Percentiles rank a stretch among this genome's conserved stretches.
Evolutionary conservation across 1,140 invertebrate species (phyloP).

Genomic region (Hylaeus volcanicus): DNA sequence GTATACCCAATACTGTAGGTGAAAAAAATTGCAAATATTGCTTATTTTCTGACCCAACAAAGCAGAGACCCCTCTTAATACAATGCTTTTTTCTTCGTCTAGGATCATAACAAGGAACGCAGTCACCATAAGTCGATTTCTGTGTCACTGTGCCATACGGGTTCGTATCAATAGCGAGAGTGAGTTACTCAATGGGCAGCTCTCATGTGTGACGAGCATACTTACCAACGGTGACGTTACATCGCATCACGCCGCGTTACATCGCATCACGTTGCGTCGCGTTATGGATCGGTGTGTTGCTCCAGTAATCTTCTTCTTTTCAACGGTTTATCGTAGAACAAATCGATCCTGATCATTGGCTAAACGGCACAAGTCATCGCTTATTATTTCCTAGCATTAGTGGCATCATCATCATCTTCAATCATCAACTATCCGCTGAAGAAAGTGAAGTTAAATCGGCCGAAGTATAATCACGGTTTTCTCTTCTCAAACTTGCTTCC

Average conservation of each 20-base stretch:
- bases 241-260: constrained; percentile 19
- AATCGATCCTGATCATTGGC: not conserved
- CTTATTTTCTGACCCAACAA: no score
- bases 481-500: constrained; percentile 18
- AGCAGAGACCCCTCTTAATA: no score
- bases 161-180: constrained; percentile 59
- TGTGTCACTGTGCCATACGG: constrained; percentile 62
- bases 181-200: constrained; percentile 63
- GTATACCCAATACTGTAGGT: no score
- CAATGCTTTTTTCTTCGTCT: not conserved
- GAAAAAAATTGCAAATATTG: no score
- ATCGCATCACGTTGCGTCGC: not conserved
- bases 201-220: constrained; percentile 52
- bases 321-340: not conserved
- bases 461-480: constrained; percentile 7
- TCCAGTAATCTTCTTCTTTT: constrained; percentile 8
- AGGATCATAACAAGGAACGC: not conserved
- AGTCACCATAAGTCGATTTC: constrained; percentile 41
- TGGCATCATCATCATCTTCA: constrained; percentile 1
- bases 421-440: not conserved
- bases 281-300: not conserved
- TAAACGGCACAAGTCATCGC: not conserved
- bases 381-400: not conserved
- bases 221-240: constrained; percentile 11
- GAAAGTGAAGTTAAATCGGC: constrained; percentile 31